These are phyloP conservation scores for Phymastichus coffea DNA, from an alignment of 1,140 invertebrate genomes.

Conservation along the genomic window DNA sequence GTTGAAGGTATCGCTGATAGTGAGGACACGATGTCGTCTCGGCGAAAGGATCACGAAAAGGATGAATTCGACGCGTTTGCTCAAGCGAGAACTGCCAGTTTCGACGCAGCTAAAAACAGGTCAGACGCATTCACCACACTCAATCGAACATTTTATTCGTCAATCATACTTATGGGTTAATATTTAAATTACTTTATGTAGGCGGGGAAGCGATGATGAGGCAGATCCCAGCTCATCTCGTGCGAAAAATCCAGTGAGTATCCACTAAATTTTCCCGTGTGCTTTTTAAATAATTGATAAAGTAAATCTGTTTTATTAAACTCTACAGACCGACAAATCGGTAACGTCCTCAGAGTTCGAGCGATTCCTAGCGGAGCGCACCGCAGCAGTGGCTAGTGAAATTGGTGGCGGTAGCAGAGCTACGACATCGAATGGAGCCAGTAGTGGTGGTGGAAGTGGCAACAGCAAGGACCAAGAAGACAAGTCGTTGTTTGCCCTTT, in stretches of 20 bases:
- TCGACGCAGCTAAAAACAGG: conserved; percentile 70
- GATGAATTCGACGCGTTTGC: conserved; percentile 92
- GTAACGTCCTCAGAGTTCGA: conserved; percentile 87
- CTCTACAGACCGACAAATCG: conserved; percentile 40
- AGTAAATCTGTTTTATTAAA: conserved; percentile 1
- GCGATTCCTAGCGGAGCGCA: conserved; percentile 84
- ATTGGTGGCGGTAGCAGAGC: conserved; percentile 1
- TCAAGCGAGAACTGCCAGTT: conserved; percentile 77
- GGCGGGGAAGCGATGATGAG: too few species aligned
- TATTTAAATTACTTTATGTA: background rate
- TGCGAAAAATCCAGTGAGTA: conserved; percentile 18
- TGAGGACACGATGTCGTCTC: too few species aligned
- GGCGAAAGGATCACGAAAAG: conserved; percentile 53
- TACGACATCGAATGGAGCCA: conserved; percentile 35
- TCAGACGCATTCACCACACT: conserved; percentile 41
- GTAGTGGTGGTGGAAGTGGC: conserved; percentile 38
- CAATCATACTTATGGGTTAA: background rate
- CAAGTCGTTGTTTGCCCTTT: conserved; percentile 55
- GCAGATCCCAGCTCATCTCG: background rate
- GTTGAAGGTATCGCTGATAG: too few species aligned
- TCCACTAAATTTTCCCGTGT: background rate
- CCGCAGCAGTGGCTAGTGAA: conserved; percentile 73
- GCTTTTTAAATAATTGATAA: background rate
- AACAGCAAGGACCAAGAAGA: conserved; percentile 54
- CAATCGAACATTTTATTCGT: background rate